Conservation (phyloP, 1,140 invertebrate genomes). For the Linepithema humile region DNA sequence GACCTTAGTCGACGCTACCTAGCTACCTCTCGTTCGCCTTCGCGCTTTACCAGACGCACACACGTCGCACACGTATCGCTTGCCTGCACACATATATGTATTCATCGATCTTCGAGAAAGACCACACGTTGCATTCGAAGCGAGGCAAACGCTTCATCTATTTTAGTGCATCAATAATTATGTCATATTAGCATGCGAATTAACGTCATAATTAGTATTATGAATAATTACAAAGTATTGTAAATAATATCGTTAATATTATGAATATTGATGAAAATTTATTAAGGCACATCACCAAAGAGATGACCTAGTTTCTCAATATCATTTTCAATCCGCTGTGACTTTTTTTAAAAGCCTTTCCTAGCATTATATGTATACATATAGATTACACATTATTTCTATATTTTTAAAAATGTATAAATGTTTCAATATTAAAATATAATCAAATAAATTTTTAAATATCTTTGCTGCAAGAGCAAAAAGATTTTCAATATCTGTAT, state of each 20-base stretch:
- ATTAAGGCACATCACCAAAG: too few relatives aligned
- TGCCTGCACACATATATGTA: background rate
- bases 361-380: too few relatives aligned
- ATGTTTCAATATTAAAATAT: too few relatives aligned
- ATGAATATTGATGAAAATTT: constrained; percentile 15
- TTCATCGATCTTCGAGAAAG: constrained; percentile 27
- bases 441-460: too few relatives aligned
- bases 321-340: too few relatives aligned
- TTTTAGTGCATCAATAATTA: background rate
- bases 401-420: too few relatives aligned
- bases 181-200: constrained; percentile 1
- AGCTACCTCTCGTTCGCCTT: constrained; percentile 28
- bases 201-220: constrained; percentile 16
- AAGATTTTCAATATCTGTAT: background rate
- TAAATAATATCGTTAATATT: constrained; percentile 17
- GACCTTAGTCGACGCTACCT: constrained; percentile 19
- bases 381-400: too few relatives aligned
- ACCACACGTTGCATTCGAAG: background rate
- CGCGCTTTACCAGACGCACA: constrained; percentile 31
- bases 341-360: too few relatives aligned
- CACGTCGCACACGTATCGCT: background rate
- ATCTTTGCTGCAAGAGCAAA: too few relatives aligned
- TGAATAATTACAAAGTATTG: background rate
- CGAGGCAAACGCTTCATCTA: background rate
- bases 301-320: too few relatives aligned